Evolutionary conservation across 2,113 vertebrate genomes (phyloP).

Genomic region (Ovis canadensis): DNA sequence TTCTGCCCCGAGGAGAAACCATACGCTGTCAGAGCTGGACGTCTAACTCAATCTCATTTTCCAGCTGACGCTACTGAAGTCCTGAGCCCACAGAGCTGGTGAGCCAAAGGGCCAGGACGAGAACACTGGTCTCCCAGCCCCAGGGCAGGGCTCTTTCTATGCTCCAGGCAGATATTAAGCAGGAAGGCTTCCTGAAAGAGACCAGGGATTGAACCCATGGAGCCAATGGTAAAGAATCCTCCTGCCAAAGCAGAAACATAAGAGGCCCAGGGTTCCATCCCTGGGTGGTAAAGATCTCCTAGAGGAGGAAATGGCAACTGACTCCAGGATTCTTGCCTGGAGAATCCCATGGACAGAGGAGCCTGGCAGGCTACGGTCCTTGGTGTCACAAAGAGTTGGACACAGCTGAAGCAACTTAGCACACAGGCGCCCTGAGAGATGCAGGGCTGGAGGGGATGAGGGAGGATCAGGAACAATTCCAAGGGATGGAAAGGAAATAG

Average conservation of each 20-base stretch:
- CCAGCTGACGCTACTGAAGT: background rate
- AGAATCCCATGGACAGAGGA: background rate
- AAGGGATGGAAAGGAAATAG: background rate
- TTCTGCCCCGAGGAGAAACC: background rate
- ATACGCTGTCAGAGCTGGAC: accelerated
- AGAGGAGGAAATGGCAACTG: background rate
- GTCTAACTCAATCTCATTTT: background rate
- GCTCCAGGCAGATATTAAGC: background rate
- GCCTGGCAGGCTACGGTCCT: background rate
- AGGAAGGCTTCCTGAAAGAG: background rate
- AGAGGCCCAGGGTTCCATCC: background rate
- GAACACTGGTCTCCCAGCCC: background rate
- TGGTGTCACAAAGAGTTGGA: background rate
- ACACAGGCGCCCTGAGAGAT: background rate
- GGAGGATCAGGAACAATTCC: background rate
- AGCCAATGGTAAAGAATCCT: background rate
- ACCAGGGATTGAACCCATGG: background rate
- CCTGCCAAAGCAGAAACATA: background rate
- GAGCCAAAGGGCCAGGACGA: background rate
- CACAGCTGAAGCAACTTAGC: background rate
- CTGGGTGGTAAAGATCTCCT: background rate
- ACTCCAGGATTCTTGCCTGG: background rate
- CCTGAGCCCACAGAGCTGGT: too few relatives aligned
- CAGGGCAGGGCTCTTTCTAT: background rate
- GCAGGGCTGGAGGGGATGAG: background rate